Evolutionary conservation across 2,797 vertebrate species (phyloP).

Genomic region (Enteromius radiatus): DNA sequence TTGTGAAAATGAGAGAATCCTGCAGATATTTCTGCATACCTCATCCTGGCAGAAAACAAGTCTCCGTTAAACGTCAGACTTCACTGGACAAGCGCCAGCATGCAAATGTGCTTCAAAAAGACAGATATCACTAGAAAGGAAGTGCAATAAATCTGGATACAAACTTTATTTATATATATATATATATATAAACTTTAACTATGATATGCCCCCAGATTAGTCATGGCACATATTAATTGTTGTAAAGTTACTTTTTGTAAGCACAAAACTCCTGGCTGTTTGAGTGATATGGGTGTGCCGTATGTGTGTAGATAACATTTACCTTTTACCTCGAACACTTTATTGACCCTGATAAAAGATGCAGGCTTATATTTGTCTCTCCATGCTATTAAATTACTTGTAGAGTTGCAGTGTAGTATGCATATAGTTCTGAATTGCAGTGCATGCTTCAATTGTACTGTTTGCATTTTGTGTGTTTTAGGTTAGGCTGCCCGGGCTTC

Average conservation of each 20-base stretch:
- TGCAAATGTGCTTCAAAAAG: neutral
- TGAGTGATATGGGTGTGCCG: neutral
- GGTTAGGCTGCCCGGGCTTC: conserved; percentile 94
- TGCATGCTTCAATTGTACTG: too few relatives aligned
- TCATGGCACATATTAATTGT: too few relatives aligned
- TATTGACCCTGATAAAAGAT: neutral
- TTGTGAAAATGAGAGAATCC: neutral
- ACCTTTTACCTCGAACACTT: conserved; percentile 19
- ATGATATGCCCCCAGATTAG: too few relatives aligned
- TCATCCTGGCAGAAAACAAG: neutral
- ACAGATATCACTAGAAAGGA: neutral
- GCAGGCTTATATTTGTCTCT: neutral
- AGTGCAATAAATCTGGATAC: neutral
- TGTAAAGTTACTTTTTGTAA: neutral
- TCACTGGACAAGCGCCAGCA: neutral
- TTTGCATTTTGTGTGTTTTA: conserved; percentile 61
- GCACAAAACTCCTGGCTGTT: neutral
- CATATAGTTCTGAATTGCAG: neutral
- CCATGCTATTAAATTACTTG: neutral
- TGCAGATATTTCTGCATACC: neutral
- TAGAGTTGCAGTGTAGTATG: neutral
- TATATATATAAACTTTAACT: too few relatives aligned
- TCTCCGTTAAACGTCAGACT: neutral
- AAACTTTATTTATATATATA: too few relatives aligned
- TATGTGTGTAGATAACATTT: neutral